Percentiles rank a stretch among this genome's conserved stretches.
These are phyloP conservation scores for Pangasianodon hypophthalmus DNA, from an alignment of 2,113 vertebrate species.

Conservation along the genomic window DNA sequence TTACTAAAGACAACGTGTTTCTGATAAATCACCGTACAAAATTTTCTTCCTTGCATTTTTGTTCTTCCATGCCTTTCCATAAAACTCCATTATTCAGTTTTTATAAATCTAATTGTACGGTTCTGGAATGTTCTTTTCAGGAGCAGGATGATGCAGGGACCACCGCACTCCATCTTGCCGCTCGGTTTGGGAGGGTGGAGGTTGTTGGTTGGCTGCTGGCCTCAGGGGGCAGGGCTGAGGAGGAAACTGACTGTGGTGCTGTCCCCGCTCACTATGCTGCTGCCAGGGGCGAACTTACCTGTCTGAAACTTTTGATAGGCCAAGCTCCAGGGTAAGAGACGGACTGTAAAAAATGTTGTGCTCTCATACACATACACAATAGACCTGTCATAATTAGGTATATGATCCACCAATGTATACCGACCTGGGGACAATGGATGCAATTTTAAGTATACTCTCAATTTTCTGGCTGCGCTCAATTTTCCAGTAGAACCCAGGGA, in stretches of 20 bases:
- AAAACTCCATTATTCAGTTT: background rate
- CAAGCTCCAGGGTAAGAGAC: slow-evolving; percentile 71
- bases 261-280: slow-evolving; percentile 83
- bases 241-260: slow-evolving; percentile 77
- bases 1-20: background rate
- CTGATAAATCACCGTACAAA: background rate
- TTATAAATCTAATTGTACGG: background rate
- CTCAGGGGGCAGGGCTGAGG: slow-evolving; percentile 65
- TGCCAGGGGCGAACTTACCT: slow-evolving; percentile 78
- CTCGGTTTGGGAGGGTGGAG: slow-evolving; percentile 75
- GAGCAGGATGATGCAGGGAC: slow-evolving; percentile 78
- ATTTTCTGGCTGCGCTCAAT: background rate
- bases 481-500: background rate
- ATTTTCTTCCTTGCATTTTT: background rate
- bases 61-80: background rate
- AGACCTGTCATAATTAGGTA: background rate
- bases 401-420: background rate
- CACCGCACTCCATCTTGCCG: slow-evolving; percentile 80
- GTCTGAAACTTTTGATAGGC: slow-evolving; percentile 76
- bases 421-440: background rate
- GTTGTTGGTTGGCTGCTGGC: slow-evolving; percentile 73
- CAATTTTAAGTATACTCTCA: background rate
- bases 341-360: background rate
- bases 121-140: slow-evolving; percentile 57
- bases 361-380: background rate